Evolutionary conservation across 2,113 vertebrate species (phyloP).

Genomic region (Lipophrys pholis): DNA sequence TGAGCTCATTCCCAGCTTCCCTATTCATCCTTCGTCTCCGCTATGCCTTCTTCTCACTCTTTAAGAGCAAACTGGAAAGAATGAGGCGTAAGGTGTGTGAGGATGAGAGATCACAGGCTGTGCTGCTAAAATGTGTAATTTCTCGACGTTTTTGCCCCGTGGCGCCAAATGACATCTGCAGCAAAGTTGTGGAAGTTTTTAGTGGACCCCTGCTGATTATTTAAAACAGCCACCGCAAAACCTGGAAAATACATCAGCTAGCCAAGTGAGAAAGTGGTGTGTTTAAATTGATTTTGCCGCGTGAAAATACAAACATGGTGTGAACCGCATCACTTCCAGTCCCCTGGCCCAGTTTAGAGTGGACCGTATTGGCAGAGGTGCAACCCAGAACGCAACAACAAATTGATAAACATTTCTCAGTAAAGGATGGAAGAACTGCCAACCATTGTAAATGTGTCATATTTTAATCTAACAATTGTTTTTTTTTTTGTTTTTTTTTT

Average conservation of each 20-base stretch:
- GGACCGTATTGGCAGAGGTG: slow-evolving; percentile 50
- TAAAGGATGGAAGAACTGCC: slow-evolving; percentile 19
- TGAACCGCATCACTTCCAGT: slow-evolving; percentile 52
- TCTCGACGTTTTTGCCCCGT: slow-evolving; percentile 25
- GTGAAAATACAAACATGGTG: slow-evolving; percentile 65
- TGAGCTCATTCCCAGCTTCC: not conserved
- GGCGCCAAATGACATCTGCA: slow-evolving; percentile 8
- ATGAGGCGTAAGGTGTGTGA: slow-evolving; percentile 6
- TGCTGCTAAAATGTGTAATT: slow-evolving; percentile 30
- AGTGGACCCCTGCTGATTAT: slow-evolving; percentile 54
- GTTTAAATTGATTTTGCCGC: slow-evolving; percentile 61
- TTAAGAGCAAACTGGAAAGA: slow-evolving; percentile 34
- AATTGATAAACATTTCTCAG: slow-evolving; percentile 33
- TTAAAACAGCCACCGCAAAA: slow-evolving; percentile 55
- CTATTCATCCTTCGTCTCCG: not conserved
- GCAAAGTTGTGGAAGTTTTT: slow-evolving; percentile 47
- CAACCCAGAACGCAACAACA: slow-evolving; percentile 25
- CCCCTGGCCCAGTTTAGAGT: slow-evolving; percentile 40
- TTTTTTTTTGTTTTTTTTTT: too few relatives aligned
- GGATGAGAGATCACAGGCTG: slow-evolving; percentile 33
- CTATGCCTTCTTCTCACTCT: slow-evolving; percentile 3
- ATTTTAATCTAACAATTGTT: slow-evolving; percentile 13
- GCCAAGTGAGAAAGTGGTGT: slow-evolving; percentile 52
- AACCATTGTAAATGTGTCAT: slow-evolving; percentile 11
- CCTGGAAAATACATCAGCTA: slow-evolving; percentile 31